A percentile compares a stretch with the other conserved stretches of the same genome.
Evolutionary conservation across 2,888 invertebrate species (phyloP).

Genomic region (Neocrepidodera transversa): DNA sequence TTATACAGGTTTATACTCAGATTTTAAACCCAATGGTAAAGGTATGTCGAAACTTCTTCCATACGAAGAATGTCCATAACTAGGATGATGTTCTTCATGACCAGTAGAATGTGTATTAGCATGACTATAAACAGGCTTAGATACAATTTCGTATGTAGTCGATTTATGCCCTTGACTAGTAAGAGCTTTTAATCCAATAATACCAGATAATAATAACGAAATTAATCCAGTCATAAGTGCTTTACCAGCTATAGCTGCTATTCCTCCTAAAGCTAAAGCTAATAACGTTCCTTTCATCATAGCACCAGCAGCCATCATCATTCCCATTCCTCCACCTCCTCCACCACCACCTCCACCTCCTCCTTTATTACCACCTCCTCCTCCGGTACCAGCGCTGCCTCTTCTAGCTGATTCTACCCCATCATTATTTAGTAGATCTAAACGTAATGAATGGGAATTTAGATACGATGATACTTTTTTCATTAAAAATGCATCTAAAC

Average conservation of each 20-base stretch:
- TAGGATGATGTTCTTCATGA: slow-evolving; percentile 69
- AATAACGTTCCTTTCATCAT: slow-evolving; percentile 74
- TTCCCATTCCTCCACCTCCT: slow-evolving; percentile 62
- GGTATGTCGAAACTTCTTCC: slow-evolving; percentile 63
- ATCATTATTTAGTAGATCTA: slow-evolving; percentile 71
- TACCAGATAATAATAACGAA: slow-evolving; percentile 78
- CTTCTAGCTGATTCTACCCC: slow-evolving; percentile 62
- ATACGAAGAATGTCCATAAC: slow-evolving; percentile 63
- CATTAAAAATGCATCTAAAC: slow-evolving; percentile 77
- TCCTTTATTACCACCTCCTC: slow-evolving; percentile 54
- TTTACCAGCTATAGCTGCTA: slow-evolving; percentile 82
- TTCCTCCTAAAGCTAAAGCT: slow-evolving; percentile 73
- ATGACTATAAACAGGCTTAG: slow-evolving; percentile 80
- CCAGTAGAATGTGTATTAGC: slow-evolving; percentile 72
- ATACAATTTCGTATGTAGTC: slow-evolving; percentile 84
- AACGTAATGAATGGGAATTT: slow-evolving; percentile 75
- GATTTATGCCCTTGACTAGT: slow-evolving; percentile 69
- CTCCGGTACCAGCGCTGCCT: slow-evolving; percentile 51
- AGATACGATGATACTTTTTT: slow-evolving; percentile 75
- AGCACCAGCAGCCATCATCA: slow-evolving; percentile 60
- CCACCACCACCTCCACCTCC: slow-evolving; percentile 64
- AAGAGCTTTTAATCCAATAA: slow-evolving; percentile 77
- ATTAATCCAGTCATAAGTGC: slow-evolving; percentile 83
- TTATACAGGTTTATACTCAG: slow-evolving; percentile 72
- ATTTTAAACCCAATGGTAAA: slow-evolving; percentile 56